These are phyloP conservation scores for Psettodes erumei DNA, from an alignment of 2,113 vertebrate species.

Conservation along the genomic window DNA sequence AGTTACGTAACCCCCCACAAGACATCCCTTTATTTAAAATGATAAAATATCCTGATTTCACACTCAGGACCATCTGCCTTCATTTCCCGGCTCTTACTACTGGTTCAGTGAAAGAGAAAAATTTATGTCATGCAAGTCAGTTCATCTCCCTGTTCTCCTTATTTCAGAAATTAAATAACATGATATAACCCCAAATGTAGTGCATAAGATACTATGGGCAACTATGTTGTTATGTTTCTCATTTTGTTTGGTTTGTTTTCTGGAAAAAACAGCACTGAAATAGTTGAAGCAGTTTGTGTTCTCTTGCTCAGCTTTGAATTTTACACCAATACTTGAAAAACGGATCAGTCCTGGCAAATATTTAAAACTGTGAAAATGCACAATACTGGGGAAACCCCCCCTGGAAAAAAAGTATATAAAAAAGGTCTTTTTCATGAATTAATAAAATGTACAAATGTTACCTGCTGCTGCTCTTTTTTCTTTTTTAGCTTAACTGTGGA, in stretches of 20 bases:
- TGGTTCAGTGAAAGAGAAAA: slow-evolving; percentile 8
- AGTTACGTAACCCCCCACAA: neutral
- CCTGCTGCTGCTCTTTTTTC: slow-evolving; percentile 11
- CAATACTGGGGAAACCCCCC: slow-evolving; percentile 55
- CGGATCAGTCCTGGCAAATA: slow-evolving; percentile 70
- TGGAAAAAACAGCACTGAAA: slow-evolving; percentile 59
- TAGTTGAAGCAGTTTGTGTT: slow-evolving; percentile 40
- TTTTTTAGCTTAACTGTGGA: neutral
- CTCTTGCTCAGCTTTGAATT: slow-evolving; percentile 63
- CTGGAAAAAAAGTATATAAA: slow-evolving; percentile 40
- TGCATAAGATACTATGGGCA: slow-evolving; percentile 20
- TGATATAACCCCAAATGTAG: slow-evolving; percentile 30
- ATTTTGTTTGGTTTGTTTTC: slow-evolving; percentile 50
- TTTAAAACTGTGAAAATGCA: slow-evolving; percentile 83
- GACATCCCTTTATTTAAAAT: slow-evolving; percentile 33
- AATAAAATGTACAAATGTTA: slow-evolving; percentile 68
- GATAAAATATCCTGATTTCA: slow-evolving; percentile 22
- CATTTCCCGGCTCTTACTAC: slow-evolving; percentile 33
- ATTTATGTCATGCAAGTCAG: neutral
- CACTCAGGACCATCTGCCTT: slow-evolving; percentile 56
- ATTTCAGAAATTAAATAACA: neutral
- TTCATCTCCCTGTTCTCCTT: slow-evolving; percentile 8
- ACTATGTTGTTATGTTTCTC: slow-evolving; percentile 25
- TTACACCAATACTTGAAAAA: slow-evolving; percentile 82
- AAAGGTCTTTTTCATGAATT: slow-evolving; percentile 67